phyloP scores from a whole-genome alignment of 2,888 invertebrate species.

The Smittia aterrima region DNA sequence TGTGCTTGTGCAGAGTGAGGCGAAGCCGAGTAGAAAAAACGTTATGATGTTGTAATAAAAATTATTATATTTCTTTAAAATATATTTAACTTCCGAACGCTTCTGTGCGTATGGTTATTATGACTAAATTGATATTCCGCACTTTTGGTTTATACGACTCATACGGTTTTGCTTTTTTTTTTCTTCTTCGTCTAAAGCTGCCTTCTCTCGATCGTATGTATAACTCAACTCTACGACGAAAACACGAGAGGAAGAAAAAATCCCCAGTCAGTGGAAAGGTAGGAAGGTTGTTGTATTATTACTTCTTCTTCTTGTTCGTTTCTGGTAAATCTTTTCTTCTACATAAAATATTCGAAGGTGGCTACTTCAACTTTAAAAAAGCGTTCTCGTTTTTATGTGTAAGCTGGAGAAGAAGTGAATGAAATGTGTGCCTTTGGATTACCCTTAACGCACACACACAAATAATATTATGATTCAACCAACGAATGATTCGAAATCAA shows the following conservation, averaged over 20 bases:
- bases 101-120: constrained; percentile 42
- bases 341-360: constrained; percentile 40
- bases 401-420: background rate
- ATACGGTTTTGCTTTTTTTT: constrained; percentile 31
- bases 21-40: constrained; percentile 23
- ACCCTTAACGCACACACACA: background rate
- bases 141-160: constrained; percentile 41
- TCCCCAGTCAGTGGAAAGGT: constrained; percentile 11
- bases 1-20: background rate
- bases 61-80: constrained; percentile 41
- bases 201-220: constrained; percentile 37
- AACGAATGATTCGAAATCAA: background rate
- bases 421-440: background rate
- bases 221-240: constrained; percentile 26
- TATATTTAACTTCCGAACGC: constrained; percentile 42
- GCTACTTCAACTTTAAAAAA: constrained; percentile 39
- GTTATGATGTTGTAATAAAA: constrained; percentile 40
- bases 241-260: constrained; percentile 13
- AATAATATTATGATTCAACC: background rate
- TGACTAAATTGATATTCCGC: constrained; percentile 41
- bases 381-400: constrained; percentile 5
- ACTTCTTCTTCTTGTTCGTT: constrained; percentile 34
- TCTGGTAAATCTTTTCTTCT: constrained; percentile 31
- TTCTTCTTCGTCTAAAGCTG: constrained; percentile 20
- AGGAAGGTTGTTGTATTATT: constrained; percentile 37